A percentile compares a stretch with the other conserved stretches of the same genome.
Conservation (phyloP, 2,888 invertebrate species). For the Stegana nigrithorax region DNA sequence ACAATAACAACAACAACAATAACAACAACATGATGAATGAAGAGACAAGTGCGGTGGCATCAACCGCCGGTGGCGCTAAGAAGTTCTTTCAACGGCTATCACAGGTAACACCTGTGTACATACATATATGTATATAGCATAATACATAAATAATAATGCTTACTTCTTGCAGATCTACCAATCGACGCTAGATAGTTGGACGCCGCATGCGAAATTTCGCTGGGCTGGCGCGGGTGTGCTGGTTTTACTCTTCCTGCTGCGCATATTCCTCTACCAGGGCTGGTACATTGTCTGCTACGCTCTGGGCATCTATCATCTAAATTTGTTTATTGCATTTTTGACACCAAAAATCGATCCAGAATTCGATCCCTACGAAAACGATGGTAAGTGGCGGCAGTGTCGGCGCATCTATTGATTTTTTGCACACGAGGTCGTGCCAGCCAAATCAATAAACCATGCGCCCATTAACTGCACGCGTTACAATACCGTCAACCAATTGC, state of each 20-base stretch:
- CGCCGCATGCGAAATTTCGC: conserved; percentile 83
- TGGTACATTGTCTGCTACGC: conserved; percentile 99
- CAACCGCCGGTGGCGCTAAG: conserved; percentile 61
- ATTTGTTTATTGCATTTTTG: conserved; percentile 99
- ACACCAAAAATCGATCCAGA: conserved; percentile 99
- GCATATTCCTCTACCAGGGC: conserved; percentile 91
- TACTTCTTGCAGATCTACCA: conserved; percentile 73
- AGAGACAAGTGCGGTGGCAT: conserved; percentile 58
- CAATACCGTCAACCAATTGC: too few species aligned
- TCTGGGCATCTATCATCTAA: conserved; percentile 98
- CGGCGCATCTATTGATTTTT: background rate
- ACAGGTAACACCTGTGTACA: conserved; percentile 65
- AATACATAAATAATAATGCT: background rate
- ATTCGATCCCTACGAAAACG: conserved; percentile 79
- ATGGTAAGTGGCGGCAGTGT: conserved; percentile 73
- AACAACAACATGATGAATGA: conserved; percentile 69
- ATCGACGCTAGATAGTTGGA: conserved; percentile 86
- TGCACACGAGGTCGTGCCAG: background rate
- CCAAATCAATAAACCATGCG: conserved; percentile 16
- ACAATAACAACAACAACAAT: conserved; percentile 16
- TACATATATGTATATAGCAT: too few species aligned
- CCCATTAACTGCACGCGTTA: too few species aligned
- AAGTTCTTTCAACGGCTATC: conserved; percentile 66
- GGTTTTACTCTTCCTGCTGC: conserved; percentile 79
- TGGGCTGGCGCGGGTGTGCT: conserved; percentile 82